Evolutionary conservation across 2,797 vertebrate species (phyloP).

Genomic region (Pteronotus mesoamericanus): DNA sequence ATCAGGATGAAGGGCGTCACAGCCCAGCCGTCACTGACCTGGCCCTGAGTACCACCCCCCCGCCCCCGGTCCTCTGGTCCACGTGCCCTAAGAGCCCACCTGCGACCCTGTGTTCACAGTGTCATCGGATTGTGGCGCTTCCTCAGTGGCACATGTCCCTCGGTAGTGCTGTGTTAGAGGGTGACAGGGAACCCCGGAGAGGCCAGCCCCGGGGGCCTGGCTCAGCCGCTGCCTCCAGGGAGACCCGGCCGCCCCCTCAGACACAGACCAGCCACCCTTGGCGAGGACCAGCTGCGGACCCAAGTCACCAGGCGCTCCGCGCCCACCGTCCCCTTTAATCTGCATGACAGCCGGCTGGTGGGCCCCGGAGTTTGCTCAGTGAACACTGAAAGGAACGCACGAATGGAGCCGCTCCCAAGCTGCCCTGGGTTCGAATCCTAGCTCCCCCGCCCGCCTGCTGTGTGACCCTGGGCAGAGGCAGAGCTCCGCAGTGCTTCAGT

Average conservation of each 20-base stretch:
- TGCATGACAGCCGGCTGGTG: rapidly evolving
- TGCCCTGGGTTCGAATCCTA: rapidly evolving
- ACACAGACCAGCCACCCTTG: rapidly evolving
- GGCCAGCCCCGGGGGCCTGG: background rate
- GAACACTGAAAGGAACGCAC: rapidly evolving
- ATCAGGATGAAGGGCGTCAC: background rate
- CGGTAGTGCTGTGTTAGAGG: rapidly evolving
- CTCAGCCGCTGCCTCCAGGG: rapidly evolving
- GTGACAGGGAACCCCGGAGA: background rate
- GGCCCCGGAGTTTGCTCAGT: rapidly evolving
- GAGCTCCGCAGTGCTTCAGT: background rate
- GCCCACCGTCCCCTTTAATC: rapidly evolving
- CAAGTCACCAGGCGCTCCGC: rapidly evolving
- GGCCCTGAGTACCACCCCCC: rapidly evolving
- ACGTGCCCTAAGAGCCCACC: background rate
- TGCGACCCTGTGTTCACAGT: background rate
- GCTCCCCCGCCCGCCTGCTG: background rate
- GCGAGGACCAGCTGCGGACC: rapidly evolving
- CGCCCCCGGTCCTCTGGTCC: rapidly evolving
- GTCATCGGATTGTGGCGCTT: rapidly evolving
- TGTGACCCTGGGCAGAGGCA: background rate
- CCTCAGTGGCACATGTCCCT: background rate
- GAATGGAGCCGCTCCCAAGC: background rate
- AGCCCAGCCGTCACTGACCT: rapidly evolving
- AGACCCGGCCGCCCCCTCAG: background rate